phyloP scores from a whole-genome alignment of 2,888 invertebrate genomes.

The Mechanitis mazaeus region DNA sequence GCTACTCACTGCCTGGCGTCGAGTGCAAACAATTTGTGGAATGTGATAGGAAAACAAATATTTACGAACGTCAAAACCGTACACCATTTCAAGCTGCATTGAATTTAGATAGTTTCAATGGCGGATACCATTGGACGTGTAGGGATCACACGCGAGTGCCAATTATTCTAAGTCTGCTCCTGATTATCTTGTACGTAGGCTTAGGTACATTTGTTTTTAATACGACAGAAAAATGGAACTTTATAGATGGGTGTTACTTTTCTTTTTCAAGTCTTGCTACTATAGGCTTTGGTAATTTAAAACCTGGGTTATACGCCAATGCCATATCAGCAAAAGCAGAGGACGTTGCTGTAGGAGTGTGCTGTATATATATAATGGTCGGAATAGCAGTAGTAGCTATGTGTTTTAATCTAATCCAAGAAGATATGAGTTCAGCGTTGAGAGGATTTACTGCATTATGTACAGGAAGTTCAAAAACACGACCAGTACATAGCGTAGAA shows the following conservation, averaged over 20 bases:
- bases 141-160: constrained; percentile 86
- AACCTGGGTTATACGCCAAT: constrained; percentile 79
- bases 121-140: constrained; percentile 64
- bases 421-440: constrained; percentile 76
- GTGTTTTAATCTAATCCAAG: constrained; percentile 91
- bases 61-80: constrained; percentile 39
- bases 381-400: constrained; percentile 92
- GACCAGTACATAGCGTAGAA: constrained; percentile 65
- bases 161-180: constrained; percentile 88
- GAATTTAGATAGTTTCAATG: constrained; percentile 58
- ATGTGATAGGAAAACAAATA: constrained; percentile 41
- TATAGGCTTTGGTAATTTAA: constrained; percentile 88
- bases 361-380: constrained; percentile 87
- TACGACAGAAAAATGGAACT: constrained; percentile 92
- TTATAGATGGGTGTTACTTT: constrained; percentile 90
- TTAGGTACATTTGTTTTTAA: constrained; percentile 94
- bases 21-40: constrained; percentile 40
- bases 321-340: constrained; percentile 65
- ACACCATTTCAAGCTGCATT: constrained; percentile 69
- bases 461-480: constrained; percentile 44
- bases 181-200: constrained; percentile 90
- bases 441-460: constrained; percentile 43
- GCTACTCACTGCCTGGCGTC: constrained; percentile 33
- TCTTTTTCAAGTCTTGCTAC: constrained; percentile 88
- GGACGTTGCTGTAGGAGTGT: constrained; percentile 84